Percentiles rank a stretch among this genome's conserved stretches.
Evolutionary conservation across 1,140 invertebrate genomes (phyloP).

Genomic region (Lepidotrigona ventralis): DNA sequence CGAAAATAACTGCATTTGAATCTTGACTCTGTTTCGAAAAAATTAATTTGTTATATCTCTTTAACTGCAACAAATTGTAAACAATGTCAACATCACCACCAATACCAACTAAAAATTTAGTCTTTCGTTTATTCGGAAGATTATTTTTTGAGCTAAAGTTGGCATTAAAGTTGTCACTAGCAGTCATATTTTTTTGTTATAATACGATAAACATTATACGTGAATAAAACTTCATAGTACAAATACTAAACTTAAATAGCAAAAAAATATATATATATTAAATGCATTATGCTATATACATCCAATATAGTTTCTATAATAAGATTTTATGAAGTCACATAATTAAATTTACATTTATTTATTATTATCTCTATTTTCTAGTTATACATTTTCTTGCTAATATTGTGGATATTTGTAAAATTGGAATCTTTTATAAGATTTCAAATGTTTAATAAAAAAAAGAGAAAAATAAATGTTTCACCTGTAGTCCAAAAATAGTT

Average conservation of each 20-base stretch:
- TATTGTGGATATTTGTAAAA: background rate
- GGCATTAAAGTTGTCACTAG: background rate
- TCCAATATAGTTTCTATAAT: background rate
- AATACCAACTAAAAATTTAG: background rate
- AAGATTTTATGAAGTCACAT: background rate
- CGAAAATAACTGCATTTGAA: background rate
- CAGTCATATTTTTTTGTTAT: background rate
- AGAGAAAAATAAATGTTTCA: background rate
- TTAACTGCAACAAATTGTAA: background rate
- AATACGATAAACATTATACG: background rate
- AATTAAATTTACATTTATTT: background rate
- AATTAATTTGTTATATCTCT: constrained; percentile 24
- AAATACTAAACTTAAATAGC: background rate
- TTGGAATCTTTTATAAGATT: background rate
- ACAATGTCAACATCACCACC: background rate
- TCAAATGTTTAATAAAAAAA: background rate
- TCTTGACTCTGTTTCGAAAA: background rate
- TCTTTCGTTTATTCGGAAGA: too few relatives aligned
- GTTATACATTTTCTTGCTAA: background rate
- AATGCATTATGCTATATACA: background rate
- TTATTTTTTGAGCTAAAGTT: background rate
- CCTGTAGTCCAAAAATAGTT: too few relatives aligned
- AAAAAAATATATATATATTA: background rate
- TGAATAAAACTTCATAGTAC: background rate
- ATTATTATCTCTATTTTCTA: background rate